These are phyloP conservation scores for Reinhardtius hippoglossoides DNA, from an alignment of 2,113 vertebrate species.

Conservation along the genomic window DNA sequence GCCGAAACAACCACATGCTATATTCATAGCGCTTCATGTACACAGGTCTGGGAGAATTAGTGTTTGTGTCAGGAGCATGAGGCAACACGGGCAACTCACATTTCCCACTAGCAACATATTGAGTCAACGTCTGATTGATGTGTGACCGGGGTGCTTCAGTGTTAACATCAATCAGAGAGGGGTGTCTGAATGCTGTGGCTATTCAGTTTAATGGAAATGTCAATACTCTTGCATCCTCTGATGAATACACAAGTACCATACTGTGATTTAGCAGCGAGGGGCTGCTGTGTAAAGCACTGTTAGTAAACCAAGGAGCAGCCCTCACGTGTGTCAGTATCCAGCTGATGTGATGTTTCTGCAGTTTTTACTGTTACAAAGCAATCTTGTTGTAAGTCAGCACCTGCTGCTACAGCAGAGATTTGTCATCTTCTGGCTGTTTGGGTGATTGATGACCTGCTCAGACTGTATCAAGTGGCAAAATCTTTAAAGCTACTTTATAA, in stretches of 20 bases:
- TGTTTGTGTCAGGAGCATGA: constrained; percentile 19
- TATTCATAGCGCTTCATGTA: background rate
- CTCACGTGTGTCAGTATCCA: no score
- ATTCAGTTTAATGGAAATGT: constrained; percentile 55
- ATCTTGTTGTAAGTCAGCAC: no score
- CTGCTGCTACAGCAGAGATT: no score
- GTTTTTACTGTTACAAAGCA: constrained; percentile 8
- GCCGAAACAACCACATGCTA: background rate
- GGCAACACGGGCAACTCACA: constrained; percentile 16
- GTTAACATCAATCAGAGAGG: constrained; percentile 31
- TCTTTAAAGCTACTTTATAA: background rate
- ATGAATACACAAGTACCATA: constrained; percentile 38
- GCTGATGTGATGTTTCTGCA: background rate
- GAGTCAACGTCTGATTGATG: constrained; percentile 46
- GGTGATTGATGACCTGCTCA: background rate
- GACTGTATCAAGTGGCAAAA: constrained; percentile 4
- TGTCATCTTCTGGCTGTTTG: background rate
- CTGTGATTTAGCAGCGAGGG: constrained; percentile 29
- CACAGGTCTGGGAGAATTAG: background rate
- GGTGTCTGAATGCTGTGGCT: constrained; percentile 28
- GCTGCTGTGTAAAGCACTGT: background rate
- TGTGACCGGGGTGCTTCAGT: constrained; percentile 10
- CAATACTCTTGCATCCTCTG: constrained; percentile 46
- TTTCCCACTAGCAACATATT: constrained; percentile 19
- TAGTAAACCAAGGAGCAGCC: background rate